Conservation (phyloP, 2,113 vertebrate species). For the Cariama cristata region DNA sequence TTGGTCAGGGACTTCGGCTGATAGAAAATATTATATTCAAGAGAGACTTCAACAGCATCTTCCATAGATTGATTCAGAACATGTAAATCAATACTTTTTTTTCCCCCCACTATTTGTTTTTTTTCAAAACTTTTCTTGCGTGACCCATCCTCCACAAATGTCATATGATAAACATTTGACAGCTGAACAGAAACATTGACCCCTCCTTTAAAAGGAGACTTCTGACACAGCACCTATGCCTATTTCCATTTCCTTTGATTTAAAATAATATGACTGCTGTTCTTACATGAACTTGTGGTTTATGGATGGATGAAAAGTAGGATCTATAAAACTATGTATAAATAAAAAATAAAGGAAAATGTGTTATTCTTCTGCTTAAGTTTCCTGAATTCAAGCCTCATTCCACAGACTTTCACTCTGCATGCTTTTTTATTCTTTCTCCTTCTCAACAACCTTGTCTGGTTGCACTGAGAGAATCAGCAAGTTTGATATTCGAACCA, state of each 20-base stretch:
- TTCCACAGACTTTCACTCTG: neutral
- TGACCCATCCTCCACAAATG: neutral
- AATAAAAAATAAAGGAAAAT: no score
- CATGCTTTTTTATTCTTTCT: neutral
- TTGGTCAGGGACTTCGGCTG: neutral
- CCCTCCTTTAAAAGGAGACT: neutral
- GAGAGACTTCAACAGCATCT: neutral
- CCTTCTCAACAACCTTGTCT: neutral
- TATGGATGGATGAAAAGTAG: neutral
- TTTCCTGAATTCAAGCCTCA: neutral
- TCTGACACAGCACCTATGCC: neutral
- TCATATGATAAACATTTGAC: neutral
- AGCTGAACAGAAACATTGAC: neutral
- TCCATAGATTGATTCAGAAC: neutral
- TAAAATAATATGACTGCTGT: neutral
- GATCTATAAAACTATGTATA: neutral
- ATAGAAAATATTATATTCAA: neutral
- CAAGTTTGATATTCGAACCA: neutral
- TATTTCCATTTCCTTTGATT: neutral
- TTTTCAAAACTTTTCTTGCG: neutral
- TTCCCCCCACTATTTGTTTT: neutral
- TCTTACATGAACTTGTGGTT: neutral
- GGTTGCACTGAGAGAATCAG: neutral
- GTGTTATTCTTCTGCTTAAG: neutral
- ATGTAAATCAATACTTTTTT: neutral